Percentiles rank a stretch among this genome's conserved stretches.
Conservation (phyloP, 1,140 invertebrate species). For the Drosophila repletoides region DNA sequence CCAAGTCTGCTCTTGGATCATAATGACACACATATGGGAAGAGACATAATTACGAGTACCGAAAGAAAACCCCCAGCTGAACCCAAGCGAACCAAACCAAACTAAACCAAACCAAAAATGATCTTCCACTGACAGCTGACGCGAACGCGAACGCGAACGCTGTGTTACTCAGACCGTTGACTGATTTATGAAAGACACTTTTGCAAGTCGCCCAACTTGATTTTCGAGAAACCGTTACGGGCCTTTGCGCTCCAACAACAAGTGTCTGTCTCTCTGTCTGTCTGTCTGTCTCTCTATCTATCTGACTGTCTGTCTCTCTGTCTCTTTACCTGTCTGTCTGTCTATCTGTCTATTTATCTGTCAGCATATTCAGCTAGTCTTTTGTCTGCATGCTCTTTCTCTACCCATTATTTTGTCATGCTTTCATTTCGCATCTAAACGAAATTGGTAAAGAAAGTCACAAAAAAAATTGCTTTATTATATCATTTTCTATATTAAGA, state of each 20-base stretch:
- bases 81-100: no score
- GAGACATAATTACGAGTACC: conserved; percentile 45
- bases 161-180: conserved; percentile 38
- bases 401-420: background rate
- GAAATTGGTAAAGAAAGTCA: no score
- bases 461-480: no score
- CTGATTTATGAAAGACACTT: conserved; percentile 58
- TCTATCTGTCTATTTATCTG: background rate
- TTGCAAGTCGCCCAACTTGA: conserved; percentile 56
- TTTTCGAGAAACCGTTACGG: conserved; percentile 48
- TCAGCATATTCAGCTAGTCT: conserved; percentile 19
- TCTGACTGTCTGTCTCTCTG: background rate
- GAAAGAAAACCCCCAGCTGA: conserved; percentile 5
- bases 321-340: background rate
- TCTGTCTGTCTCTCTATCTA: conserved; percentile 2
- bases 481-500: background rate
- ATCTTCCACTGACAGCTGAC: conserved; percentile 47
- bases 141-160: no score
- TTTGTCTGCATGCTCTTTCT: conserved; percentile 18
- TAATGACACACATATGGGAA: conserved; percentile 44
- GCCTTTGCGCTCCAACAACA: conserved; percentile 26
- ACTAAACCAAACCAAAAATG: conserved; percentile 45
- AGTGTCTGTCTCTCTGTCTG: conserved; percentile 23
- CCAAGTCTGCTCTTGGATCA: conserved; percentile 23
- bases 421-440: no score